Base-by-base conservation (phyloP, 2,797 vertebrate species). In the Leptatherina wallacei region DNA sequence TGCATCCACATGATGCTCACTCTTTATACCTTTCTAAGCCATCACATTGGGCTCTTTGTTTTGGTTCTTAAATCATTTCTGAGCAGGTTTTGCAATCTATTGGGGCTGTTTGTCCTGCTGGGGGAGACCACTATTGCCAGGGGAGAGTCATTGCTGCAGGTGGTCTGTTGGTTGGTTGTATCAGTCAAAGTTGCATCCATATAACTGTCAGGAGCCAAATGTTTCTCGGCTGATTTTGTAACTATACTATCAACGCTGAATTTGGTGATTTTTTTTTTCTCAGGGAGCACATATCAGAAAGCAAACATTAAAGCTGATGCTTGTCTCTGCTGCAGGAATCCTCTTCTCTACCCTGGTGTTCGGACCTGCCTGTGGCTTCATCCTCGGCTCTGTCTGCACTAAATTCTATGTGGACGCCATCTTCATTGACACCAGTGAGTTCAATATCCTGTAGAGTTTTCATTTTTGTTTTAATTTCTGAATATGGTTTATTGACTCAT, bases 311-410 rank as follows among this genome's bases (percentile, higher is more conserved):
- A 68, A 35, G 4, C 13, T 51, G 24, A 4, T 59, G 5, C 63
- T 44, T 72, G 10, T 77, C 64, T 49, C 84, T 29, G 79, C 47
- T 94, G 44, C 89, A 99, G 98, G 98, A 80, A 99, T 99, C 89
- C 94, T 99, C 61, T 99, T 99, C 89, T 99, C 98, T 3, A 99
- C 98, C 40, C 90, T 99, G 93, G 98, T 99, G 64, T 99, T 99
- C 38, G 98, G 98, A 74, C 98, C 98, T 35, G 97, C 98, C 79
- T 99, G 98, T 64, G 98, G 98, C 71, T 99, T 99, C 92, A 99
- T 99, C 89, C 96, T 99, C 72, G 98, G 98, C 77, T 99, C 98
- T 16, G 91, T 99, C 92, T 99, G 98, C 94, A 99, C 98, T 82
- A 99, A 98, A 92, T 97, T 97, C 92, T 99, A 99, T 0, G 98